Evolutionary conservation across 2,888 invertebrate species (phyloP), one percentile per base, ranked within the genome.

Genomic region (Caenorhabditis afra): DNA sequence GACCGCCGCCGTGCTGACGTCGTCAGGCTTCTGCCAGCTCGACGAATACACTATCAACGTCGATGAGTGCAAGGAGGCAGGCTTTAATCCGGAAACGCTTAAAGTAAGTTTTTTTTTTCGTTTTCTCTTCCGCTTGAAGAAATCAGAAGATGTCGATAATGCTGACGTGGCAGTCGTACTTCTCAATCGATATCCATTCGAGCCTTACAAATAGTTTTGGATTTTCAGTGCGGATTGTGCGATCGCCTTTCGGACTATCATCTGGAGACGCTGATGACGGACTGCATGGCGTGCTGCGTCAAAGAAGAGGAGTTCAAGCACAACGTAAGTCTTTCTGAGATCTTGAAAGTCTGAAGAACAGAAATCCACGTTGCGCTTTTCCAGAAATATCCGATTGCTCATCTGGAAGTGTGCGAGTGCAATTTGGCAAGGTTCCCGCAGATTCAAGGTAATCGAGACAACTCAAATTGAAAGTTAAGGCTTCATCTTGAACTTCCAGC

Each of bases 341-440:
- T 1, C 11, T 3, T 20, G 20, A 29, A 29, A 29, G 7, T 29
- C 29, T 29, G 29, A 29, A 29, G n/a, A n/a, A n/a, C n/a, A n/a
- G n/a, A n/a, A 29, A 29, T 29, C 29, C 29, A 29, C 29, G 29
- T 29, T 7, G 29, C 29, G 4, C 29, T 3, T 29, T 87, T 87
- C 61, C 88, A 92, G 92, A 94, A 94, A 74, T 98, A 96, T 91
- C 95, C 96, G 0, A 94, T 94, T 90, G 98, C 97, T 0, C 93
- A 95, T 74, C 92, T 99, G 49, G 96, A 97, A 93, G 96, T 98
- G 7, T 99, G 98, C 91, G 96, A 96, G 61, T 99, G 98, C 92
- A 98, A 98, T 92, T 96, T 98, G 92, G 96, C 96, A 75, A 94
- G 96, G 8, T 85, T 85, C 81, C 85, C 85, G n/a, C 85, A 85